Evolutionary conservation across 1,140 invertebrate genomes (phyloP).

Genomic region (Papilio glaucus): DNA sequence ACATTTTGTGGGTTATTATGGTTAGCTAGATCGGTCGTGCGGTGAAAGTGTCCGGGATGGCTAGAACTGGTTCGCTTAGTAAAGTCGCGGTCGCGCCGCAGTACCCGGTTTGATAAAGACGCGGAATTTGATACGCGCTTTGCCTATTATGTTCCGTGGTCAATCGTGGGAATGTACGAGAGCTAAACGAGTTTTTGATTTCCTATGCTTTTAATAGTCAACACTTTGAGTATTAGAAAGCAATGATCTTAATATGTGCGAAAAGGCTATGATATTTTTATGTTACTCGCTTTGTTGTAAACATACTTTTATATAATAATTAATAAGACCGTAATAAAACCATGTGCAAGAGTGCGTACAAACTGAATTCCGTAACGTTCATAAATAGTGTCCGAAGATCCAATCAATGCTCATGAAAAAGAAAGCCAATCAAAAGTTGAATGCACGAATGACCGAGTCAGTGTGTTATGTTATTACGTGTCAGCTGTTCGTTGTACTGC

Average conservation of each 20-base stretch:
- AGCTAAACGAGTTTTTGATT: conserved; percentile 32
- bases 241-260: not conserved
- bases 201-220: conserved; percentile 24
- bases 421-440: conserved; percentile 82
- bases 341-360: not conserved
- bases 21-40: conserved; percentile 46
- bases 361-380: conserved; percentile 12
- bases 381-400: conserved; percentile 20
- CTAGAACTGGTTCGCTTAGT: conserved; percentile 48
- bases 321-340: not conserved
- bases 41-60: conserved; percentile 61
- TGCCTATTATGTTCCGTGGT: conserved; percentile 38
- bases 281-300: not conserved
- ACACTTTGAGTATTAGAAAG: conserved; percentile 24
- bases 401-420: conserved; percentile 60
- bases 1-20: conserved; percentile 52
- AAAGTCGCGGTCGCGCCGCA: conserved; percentile 36
- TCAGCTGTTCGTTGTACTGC: conserved; percentile 77
- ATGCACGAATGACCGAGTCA: conserved; percentile 83
- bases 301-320: not conserved
- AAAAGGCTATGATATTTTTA: not conserved
- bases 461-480: conserved; percentile 82
- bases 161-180: conserved; percentile 38
- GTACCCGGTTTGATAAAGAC: conserved; percentile 36
- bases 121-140: conserved; percentile 39